Evolutionary conservation across 2,797 vertebrate species (phyloP), one percentile per base, ranked within the genome.

Genomic region (Periophthalmus magnuspinnatus): DNA sequence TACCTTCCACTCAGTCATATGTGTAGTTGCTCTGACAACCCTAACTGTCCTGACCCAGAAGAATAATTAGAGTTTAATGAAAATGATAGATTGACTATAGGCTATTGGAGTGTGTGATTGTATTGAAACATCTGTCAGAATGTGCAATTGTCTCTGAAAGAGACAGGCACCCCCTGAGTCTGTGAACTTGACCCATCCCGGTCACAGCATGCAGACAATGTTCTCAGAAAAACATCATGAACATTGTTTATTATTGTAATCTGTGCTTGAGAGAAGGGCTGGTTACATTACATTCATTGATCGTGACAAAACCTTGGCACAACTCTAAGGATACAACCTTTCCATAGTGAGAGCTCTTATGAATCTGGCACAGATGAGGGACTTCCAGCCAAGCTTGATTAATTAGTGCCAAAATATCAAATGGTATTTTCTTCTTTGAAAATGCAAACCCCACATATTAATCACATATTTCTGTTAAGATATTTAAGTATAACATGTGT

Each of bases 81-180:
- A 88, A 90, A 90, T 76, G 86, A 52, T 79, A 71, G 71, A 83
- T 87, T 80, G 68, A 72, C 79, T 74, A 77, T 75, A 84, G 88
- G 84, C 85, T 66, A 79, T 90, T 85, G 78, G 77, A 88, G 82
- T 88, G 79, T 87, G 88, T 86, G 83, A 90, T 90, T 91, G 86
- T 79, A 86, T 78, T 77, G 82, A 74, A 84, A 76, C 86, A 89
- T 91, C 81, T 91, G 91, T 90, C 86, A 88, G 77, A 72, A 80
- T 81, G 78, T 81, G 71, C 72, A 75, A 73, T 76, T 68, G 72
- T 55, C 63, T 3, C 74, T 60, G 63, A 77, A 76, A 86, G 58
- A 60, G 65, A 66, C 66, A 80, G 68, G 81, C 56, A 82, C 86
- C 89, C 2, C 86, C 90, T 91, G 85, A 86, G 85, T 86, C 79